Evolutionary conservation across 1,140 invertebrate genomes (phyloP).

Genomic region (Manduca sexta): DNA sequence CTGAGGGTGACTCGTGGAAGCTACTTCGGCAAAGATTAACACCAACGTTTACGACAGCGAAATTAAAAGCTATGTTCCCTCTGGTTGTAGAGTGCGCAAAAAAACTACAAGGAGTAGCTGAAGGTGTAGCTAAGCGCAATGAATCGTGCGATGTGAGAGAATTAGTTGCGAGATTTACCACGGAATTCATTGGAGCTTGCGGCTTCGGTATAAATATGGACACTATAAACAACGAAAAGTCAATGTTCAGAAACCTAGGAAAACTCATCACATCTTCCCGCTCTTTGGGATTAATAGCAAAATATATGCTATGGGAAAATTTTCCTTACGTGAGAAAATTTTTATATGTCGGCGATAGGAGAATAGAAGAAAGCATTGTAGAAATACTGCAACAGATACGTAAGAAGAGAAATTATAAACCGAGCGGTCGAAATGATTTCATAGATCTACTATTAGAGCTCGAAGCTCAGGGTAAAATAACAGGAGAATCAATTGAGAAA

Average conservation of each 20-base stretch:
- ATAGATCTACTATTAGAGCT: conserved; percentile 73
- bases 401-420: conserved; percentile 49
- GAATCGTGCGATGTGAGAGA: conserved; percentile 36
- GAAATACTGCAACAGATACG: conserved; percentile 42
- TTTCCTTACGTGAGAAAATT: conserved; percentile 17
- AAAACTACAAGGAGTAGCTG: conserved; percentile 45
- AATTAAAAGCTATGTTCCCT: conserved; percentile 74
- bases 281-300: not conserved
- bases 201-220: conserved; percentile 72
- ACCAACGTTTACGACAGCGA: conserved; percentile 75
- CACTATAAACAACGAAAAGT: conserved; percentile 56
- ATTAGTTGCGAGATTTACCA: conserved; percentile 53
- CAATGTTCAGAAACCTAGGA: conserved; percentile 64
- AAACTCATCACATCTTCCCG: conserved; percentile 33
- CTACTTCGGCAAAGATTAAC: conserved; percentile 72
- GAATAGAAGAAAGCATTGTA: conserved; percentile 43
- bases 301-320: conserved; percentile 13
- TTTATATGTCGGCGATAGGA: conserved; percentile 13
- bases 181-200: conserved; percentile 68
- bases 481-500: conserved; percentile 46
- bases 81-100: conserved; percentile 55
- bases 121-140: conserved; percentile 18
- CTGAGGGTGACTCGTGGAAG: conserved; percentile 73
- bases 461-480: conserved; percentile 38
- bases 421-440: conserved; percentile 68